These are phyloP conservation scores for Parambassis ranga DNA, from an alignment of 2,797 vertebrate genomes.

Conservation along the genomic window DNA sequence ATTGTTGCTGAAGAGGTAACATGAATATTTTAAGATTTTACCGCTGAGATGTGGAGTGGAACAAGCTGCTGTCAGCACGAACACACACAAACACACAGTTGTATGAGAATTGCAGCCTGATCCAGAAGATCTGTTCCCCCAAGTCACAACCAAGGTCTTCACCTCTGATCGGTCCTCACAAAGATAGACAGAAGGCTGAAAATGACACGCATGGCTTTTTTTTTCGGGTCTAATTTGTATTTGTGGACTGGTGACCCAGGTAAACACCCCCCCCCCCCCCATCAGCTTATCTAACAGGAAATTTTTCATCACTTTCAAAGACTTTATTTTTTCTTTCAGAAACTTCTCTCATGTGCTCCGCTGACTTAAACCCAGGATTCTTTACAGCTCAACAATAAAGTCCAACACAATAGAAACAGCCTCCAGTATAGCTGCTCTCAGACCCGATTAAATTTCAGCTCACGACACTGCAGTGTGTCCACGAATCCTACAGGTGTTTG, in stretches of 20 bases:
- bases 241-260: neutral
- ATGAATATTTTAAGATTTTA: constrained; percentile 21
- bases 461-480: neutral
- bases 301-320: constrained; percentile 7
- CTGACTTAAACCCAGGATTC: constrained; percentile 21
- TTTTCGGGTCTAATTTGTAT: constrained; percentile 10
- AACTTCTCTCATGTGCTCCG: constrained; percentile 23
- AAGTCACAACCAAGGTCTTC: neutral
- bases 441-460: constrained; percentile 17
- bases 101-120: no score
- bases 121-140: neutral
- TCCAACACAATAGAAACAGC: constrained; percentile 8
- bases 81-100: neutral
- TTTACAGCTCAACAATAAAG: constrained; percentile 42
- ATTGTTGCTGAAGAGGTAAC: constrained; percentile 12
- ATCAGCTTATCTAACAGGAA: constrained; percentile 16
- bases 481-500: constrained; percentile 10
- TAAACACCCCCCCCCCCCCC: neutral
- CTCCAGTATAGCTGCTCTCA: constrained; percentile 9
- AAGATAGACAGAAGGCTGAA: neutral
- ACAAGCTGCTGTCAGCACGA: neutral
- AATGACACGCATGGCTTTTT: neutral
- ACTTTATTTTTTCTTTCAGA: constrained; percentile 17
- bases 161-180: neutral
- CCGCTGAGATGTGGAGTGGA: neutral